phyloP scores from a whole-genome alignment of 1,140 invertebrate species.

The Ceratina calcarata region DNA sequence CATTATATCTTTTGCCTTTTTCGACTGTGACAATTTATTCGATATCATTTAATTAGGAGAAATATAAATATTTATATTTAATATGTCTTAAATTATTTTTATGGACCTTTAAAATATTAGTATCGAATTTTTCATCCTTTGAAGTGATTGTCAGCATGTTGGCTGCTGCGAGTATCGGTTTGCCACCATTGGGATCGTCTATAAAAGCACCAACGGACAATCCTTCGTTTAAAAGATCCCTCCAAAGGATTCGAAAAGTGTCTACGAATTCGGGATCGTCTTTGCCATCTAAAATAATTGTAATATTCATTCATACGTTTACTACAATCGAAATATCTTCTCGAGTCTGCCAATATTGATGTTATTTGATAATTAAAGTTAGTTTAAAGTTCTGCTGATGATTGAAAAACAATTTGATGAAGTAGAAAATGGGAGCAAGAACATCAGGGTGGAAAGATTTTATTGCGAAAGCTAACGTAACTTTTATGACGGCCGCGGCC shows the following conservation, averaged over 20 bases:
- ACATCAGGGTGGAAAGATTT: background rate
- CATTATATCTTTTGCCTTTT: constrained; percentile 5
- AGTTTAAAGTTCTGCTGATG: too few relatives aligned
- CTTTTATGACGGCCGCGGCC: background rate
- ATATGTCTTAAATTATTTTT: too few relatives aligned
- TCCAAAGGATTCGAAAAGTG: constrained; percentile 61
- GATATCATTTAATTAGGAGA: background rate
- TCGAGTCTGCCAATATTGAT: too few relatives aligned
- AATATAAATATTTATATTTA: too few relatives aligned
- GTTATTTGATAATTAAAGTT: too few relatives aligned
- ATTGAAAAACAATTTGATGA: background rate
- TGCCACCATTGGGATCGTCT: constrained; percentile 58
- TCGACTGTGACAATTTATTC: constrained; percentile 21
- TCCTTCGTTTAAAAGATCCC: constrained; percentile 57
- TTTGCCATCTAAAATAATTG: constrained; percentile 58
- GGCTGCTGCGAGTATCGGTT: constrained; percentile 66
- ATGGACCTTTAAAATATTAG: background rate
- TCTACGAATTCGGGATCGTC: constrained; percentile 58
- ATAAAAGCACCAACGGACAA: constrained; percentile 66
- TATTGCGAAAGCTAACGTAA: background rate
- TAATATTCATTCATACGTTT: background rate
- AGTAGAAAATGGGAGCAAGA: background rate
- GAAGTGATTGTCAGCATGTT: constrained; percentile 62
- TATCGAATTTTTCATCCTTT: constrained; percentile 19
- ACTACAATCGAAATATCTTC: background rate